Evolutionary conservation across 1,140 invertebrate species (phyloP).

Genomic region (Scaptodrosophila lebanonensis): DNA sequence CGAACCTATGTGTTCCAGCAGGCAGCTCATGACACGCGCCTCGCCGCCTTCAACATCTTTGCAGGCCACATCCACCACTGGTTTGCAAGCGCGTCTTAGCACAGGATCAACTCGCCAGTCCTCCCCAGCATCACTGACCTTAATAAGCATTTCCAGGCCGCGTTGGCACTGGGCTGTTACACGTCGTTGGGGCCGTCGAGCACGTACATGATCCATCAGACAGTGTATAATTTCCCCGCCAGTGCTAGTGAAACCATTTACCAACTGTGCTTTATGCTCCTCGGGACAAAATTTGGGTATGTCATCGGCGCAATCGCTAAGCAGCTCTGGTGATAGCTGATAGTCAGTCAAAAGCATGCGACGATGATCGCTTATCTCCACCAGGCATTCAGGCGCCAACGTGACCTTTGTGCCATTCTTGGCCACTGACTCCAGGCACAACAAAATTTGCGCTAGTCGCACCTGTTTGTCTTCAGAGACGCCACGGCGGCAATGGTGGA

Average conservation of each 20-base stretch:
- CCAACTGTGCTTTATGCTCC: constrained; percentile 80
- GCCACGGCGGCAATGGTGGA: constrained; percentile 85
- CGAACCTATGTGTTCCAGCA: constrained; percentile 94
- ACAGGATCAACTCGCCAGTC: constrained; percentile 96
- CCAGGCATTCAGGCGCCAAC: constrained; percentile 86
- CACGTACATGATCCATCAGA: constrained; percentile 93
- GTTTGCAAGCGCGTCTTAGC: constrained; percentile 88
- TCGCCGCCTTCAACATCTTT: constrained; percentile 83
- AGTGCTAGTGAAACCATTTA: constrained; percentile 78
- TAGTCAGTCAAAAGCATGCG: constrained; percentile 95
- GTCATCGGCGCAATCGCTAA: constrained; percentile 91
- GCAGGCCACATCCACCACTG: constrained; percentile 87
- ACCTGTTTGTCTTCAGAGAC: constrained; percentile 89
- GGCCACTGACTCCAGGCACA: constrained; percentile 93
- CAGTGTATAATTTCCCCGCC: constrained; percentile 95
- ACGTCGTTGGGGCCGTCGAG: constrained; percentile 80
- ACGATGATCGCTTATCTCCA: constrained; percentile 93
- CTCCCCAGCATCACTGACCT: constrained; percentile 89
- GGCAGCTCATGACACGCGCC: constrained; percentile 92
- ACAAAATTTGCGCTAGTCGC: constrained; percentile 91
- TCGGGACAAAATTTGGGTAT: constrained; percentile 86
- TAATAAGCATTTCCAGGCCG: constrained; percentile 86
- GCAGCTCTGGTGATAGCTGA: constrained; percentile 84
- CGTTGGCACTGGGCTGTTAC: constrained; percentile 84
- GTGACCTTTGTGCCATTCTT: constrained; percentile 87